Evolutionary conservation across 2,797 vertebrate species (phyloP), one percentile per base, ranked within the genome.

Genomic region (Chrysocyon brachyurus): DNA sequence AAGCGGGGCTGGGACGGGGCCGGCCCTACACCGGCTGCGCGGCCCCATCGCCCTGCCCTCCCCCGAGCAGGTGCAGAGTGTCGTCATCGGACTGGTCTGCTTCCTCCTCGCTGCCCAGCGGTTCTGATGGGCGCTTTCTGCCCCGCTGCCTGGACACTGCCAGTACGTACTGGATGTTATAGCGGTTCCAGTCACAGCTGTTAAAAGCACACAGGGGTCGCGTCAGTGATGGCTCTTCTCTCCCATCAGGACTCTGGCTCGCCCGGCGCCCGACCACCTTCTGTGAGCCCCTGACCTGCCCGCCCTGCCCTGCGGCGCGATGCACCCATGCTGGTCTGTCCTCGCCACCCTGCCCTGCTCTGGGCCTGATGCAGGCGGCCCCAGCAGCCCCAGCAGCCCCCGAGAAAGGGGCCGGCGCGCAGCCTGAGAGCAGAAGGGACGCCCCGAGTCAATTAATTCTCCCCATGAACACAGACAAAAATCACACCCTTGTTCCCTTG

Each of bases 101-200:
- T 0, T 98, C 98, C 0, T 98, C 99, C 70, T 99, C 98, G 5
- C 92, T 95, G 19, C 81, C 98, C 15, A 28, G 59, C 0, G 96
- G 96, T 28, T 98, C 98, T 2, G 98, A 98, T 0, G 87, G 28
- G 46, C 99, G 99, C 96, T 99, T 99, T 75, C 99, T 0, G 0
- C 99, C 99, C 40, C 98, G 99, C 98, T 99, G 99, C 19, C 99
- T 99, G 0, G 99, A 99, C 70, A 99, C 93, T 11, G 99, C 99
- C 88, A 98, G 87, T 0, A 99, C 98, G 0, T 99, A 99, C 84
- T 99, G 99, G 68, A 99, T 99, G 96, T 99, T 99, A 95, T 99
- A 99, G 94, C 99, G 99, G 98, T 99, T 99, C 99, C 99, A 99
- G 97, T 99, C 99, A 84, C 99, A 99, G 90, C 99, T 99, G 98